Base-by-base conservation (phyloP, 1,140 invertebrate genomes). In the Lasioglossum baleicum region DNA sequence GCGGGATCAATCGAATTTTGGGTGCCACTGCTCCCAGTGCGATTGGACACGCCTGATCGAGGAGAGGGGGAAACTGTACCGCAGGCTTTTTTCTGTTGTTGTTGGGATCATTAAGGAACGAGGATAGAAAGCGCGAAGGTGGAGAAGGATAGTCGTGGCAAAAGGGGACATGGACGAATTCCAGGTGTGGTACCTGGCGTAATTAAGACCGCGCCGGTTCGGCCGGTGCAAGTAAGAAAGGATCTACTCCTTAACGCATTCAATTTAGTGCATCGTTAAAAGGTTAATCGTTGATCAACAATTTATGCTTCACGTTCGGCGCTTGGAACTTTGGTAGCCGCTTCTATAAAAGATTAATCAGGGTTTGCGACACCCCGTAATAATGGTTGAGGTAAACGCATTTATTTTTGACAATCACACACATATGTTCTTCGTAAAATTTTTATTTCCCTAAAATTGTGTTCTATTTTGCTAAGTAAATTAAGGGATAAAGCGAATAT, bases 1-100 rank as follows among this genome's bases (percentile, higher is more conserved):
- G 60, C 80, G 81, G 74, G 75, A 75, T 81, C 72, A 67, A 87
- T 85, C 68, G 74, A 78, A 87, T 88, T 88, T 87, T 83, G 67
- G 80, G 75, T 75, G 78, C 76, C 72, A 63, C 56, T 65, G 66
- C 61, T 70, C 64, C 70, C 76, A 40, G 76, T 74, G 65, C 65
- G 82, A 87, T 87, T 87, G 86, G 86, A 61, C 51, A 87, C 74
- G 69, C 44, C 31, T n/a, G 80, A 80, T 66, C 53, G 20, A 13
- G 65, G 75, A 56, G 83, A 84, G 85, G 82, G 85, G 85, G 82
- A 84, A 79, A 82, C 15, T 65, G 74, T 78, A 76, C 58, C 82
- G 17, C 26, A 69, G 42, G 26, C 64, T 40, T 17, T 51, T 85
- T 69, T 76, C 80, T 76, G 58, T 58, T 70, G 69, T 69, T 48